Base-by-base conservation (phyloP, 2,113 vertebrate species). In the Oncorhynchus kisutch region DNA sequence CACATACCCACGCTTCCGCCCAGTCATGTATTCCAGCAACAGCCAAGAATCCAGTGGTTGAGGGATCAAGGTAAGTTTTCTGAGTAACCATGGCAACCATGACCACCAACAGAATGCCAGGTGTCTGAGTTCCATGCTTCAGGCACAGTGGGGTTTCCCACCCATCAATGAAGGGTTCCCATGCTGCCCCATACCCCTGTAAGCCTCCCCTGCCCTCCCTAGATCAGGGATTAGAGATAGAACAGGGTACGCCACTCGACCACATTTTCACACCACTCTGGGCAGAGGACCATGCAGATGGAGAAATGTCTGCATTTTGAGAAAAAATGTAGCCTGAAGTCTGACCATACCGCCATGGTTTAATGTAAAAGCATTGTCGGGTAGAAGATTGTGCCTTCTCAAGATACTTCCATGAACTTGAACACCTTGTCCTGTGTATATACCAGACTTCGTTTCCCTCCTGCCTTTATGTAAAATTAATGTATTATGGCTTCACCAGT, bases 31-130 rank as follows among this genome's bases (percentile, higher is more conserved):
- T 14, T 31, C 31, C 69, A 70, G 24, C 13, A n/a, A 12, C 7
- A 49, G 45, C 72, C 34, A 64, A 62, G 34, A 59, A 73, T 73
- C 60, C 31, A 22, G 20, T 45, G 66, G 22, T 49, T 60, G 45
- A 71, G 54, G 49, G 71, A 65, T 34, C 45, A 27, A 45, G 64
- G 39, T 62, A 78, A 79, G 65, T 76, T 74, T 79, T 65, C 57
- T 34, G 75, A 60, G 76, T 86, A 84, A 74, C 81, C 77, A 78
- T 74, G 74, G 78, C 78, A 85, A 86, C 80, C 72, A 67, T 78
- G 81, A 82, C 81, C 70, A 74, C 75, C 81, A 85, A 81, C 76
- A 85, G 72, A 82, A 84, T 84, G 80, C 78, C 85, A 86, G 80
- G 84, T 85, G 84, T 85, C 74, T 80, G 80, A 69, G 39, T 59